phyloP scores from a whole-genome alignment of 37 sponge, comb jelly and placozoan genomes.

The Sycon ciliatum region DNA sequence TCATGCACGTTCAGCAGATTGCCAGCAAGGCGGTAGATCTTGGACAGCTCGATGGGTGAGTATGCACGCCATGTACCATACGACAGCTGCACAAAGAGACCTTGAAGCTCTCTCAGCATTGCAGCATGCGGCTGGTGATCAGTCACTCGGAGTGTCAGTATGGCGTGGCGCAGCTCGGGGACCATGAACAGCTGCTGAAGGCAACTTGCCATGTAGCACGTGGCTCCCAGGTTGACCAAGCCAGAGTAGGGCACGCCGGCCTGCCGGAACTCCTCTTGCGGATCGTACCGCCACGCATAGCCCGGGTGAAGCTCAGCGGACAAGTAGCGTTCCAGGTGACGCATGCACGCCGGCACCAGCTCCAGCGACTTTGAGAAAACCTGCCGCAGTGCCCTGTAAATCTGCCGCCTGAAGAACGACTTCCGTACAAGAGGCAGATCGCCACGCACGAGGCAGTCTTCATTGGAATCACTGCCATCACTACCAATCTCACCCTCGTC shows the following conservation, averaged over 20 bases:
- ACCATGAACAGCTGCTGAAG: slow-evolving; percentile 35
- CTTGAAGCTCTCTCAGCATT: slow-evolving; percentile 24
- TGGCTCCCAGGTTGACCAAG: slow-evolving; percentile 28
- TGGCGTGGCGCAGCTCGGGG: slow-evolving; percentile 15
- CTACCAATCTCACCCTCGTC: no score
- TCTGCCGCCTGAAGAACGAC: no score
- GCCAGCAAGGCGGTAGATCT: slow-evolving; percentile 15
- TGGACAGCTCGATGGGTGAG: slow-evolving; percentile 10
- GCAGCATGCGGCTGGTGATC: no score
- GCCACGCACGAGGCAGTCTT: no score
- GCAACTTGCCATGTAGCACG: slow-evolving; percentile 33
- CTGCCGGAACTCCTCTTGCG: slow-evolving; percentile 10
- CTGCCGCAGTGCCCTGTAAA: no score
- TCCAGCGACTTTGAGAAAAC: no score
- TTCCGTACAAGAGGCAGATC: no score
- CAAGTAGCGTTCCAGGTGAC: no score
- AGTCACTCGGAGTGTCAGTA: background rate
- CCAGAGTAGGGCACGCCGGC: background rate
- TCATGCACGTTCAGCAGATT: slow-evolving; percentile 22
- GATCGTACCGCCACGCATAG: slow-evolving; percentile 16
- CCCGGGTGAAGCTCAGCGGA: no score
- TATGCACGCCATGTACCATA: slow-evolving; percentile 3
- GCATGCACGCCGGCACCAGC: no score
- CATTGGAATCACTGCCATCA: no score
- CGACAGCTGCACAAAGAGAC: slow-evolving; percentile 10